Base-by-base conservation (phyloP, 2,888 invertebrate species). In the Stenodema calcarata region DNA sequence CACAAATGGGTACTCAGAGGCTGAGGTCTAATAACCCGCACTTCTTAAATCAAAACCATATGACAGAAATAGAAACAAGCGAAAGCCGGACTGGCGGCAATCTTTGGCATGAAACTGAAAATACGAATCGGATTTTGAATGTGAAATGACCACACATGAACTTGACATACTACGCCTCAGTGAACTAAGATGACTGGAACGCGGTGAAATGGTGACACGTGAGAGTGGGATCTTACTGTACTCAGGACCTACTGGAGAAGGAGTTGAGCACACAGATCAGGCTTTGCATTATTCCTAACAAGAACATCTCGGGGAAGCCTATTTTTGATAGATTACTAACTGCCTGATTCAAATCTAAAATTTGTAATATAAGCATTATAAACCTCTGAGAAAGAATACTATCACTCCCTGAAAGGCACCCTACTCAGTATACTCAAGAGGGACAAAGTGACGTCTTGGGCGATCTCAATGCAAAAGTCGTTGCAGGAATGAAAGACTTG, bases 61-160 rank as follows among this genome's bases (percentile, higher is more conserved):
- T 73, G 30, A 41, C 73, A 73, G 62, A 62, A 62, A 62, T 23
- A 62, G 4, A 62, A 30, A 73, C 35, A 11, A 44, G 78, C 7
- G 78, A 78, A 78, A 78, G 4, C 78, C 78, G 44, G 78, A 78
- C 78, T 18, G 78, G 78, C 44, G 27, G 44, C 44, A 35, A 35
- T 35, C 73, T 75, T 75, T 75, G 69, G 62, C 62, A 62, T 62
- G 73, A 75, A 75, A 75, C 7, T 9, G 75, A 75, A n/a, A 12
- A 75, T 35, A 35, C 75, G 75, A 75, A 35, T 75, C 16, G 75
- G 75, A 16, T 75, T 75, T 75, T n/a, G 14, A 30, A 12, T 30
- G 41, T 30, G 75, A 75, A n/a, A 75, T 75, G 35, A 30, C 2
- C 3, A 75, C 3, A 7, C 30, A 75, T 35, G 30, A n/a, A 75